Percentiles rank a stretch among this genome's conserved stretches.
Evolutionary conservation across 2,797 vertebrate genomes (phyloP).

Genomic region (Chanos chanos): DNA sequence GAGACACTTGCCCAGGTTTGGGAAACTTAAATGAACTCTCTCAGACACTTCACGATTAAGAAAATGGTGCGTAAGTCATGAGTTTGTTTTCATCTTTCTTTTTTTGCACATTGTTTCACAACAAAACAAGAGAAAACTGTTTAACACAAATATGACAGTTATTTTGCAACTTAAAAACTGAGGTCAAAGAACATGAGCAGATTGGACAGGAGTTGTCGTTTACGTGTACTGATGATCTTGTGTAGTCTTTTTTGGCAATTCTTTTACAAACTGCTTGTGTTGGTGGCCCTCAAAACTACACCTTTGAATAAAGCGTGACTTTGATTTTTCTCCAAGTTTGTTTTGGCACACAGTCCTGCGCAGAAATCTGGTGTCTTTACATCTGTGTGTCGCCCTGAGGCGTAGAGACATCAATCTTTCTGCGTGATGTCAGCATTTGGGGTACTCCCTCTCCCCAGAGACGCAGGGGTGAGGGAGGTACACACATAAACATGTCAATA

Average conservation of each 20-base stretch:
- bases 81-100: too few species aligned
- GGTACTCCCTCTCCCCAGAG: conserved; percentile 9
- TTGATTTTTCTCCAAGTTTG: conserved; percentile 10
- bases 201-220: too few species aligned
- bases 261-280: not conserved
- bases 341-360: conserved; percentile 7
- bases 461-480: conserved; percentile 2
- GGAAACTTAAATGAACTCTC: too few species aligned
- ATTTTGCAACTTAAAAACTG: too few species aligned
- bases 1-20: too few species aligned
- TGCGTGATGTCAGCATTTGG: conserved; percentile 10
- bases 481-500: conserved; percentile 19
- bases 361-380: conserved; percentile 12
- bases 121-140: too few species aligned
- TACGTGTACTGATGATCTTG: not conserved
- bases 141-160: too few species aligned
- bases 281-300: conserved; percentile 9
- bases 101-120: too few species aligned
- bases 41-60: too few species aligned
- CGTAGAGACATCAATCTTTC: conserved; percentile 22
- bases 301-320: conserved; percentile 15
- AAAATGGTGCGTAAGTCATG: too few species aligned
- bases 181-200: too few species aligned
- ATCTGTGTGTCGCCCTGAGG: conserved; percentile 19
- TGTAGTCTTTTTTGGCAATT: not conserved